Percentiles rank a stretch among this genome's conserved stretches.
Conservation (phyloP, 2,797 vertebrate genomes). For the Spondyliosoma cantharus region DNA sequence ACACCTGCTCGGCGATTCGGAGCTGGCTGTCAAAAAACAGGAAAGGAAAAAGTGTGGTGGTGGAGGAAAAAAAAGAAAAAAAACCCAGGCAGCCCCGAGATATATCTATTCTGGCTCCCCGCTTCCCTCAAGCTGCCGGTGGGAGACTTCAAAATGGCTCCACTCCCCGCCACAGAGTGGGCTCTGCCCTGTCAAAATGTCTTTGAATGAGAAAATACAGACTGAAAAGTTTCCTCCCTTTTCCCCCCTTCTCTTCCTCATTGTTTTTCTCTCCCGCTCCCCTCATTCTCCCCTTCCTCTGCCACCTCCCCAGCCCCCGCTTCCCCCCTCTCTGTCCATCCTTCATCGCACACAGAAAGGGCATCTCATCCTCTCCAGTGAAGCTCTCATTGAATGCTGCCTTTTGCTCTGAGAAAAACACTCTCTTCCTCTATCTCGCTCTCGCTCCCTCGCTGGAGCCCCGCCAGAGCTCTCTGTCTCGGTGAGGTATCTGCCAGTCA, state of each 20-base stretch:
- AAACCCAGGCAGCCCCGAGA: constrained; percentile 73
- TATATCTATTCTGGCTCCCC: constrained; percentile 82
- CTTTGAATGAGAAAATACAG: constrained; percentile 82
- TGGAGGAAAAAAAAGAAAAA: constrained; percentile 19
- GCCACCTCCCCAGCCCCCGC: neutral
- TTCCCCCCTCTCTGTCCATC: constrained; percentile 70
- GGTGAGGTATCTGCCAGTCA: constrained; percentile 80
- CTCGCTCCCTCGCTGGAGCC: constrained; percentile 46
- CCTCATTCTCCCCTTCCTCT: constrained; percentile 27
- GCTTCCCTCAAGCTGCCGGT: constrained; percentile 82
- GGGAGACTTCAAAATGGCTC: constrained; percentile 86
- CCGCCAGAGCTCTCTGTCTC: constrained; percentile 74
- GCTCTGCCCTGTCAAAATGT: constrained; percentile 86
- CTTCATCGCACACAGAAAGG: constrained; percentile 80
- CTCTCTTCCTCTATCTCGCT: constrained; percentile 33
- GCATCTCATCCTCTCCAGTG: constrained; percentile 76
- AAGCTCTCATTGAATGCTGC: constrained; percentile 74
- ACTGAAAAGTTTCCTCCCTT: constrained; percentile 77
- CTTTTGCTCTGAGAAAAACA: constrained; percentile 69
- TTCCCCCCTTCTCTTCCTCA: constrained; percentile 29
- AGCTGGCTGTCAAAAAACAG: constrained; percentile 82
- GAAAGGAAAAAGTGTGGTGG: constrained; percentile 68
- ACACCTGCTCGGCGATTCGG: constrained; percentile 77
- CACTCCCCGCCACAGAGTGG: constrained; percentile 79
- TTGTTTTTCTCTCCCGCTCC: constrained; percentile 59